Conservation (phyloP, 2,113 vertebrate species). For the Dendropsophus ebraccatus region DNA sequence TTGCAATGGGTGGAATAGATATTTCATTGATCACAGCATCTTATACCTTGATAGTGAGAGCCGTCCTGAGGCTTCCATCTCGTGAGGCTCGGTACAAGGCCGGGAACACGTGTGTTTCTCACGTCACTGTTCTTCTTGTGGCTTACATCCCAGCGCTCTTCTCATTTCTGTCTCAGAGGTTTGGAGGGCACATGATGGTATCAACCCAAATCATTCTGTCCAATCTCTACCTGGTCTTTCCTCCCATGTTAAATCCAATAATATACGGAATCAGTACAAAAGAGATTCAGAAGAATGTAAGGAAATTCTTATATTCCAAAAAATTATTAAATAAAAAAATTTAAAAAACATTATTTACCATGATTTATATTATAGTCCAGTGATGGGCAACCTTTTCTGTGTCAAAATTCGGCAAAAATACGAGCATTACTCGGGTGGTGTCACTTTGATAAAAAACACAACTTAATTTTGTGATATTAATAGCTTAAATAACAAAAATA, state of each 20-base stretch:
- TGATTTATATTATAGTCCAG: too few relatives aligned
- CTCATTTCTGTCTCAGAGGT: slow-evolving; percentile 53
- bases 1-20: slow-evolving; percentile 57
- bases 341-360: too few relatives aligned
- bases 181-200: neutral
- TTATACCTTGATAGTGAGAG: slow-evolving; percentile 61
- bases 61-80: slow-evolving; percentile 59
- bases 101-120: slow-evolving; percentile 64
- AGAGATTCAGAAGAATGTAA: slow-evolving; percentile 27
- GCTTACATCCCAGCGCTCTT: slow-evolving; percentile 56
- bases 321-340: neutral
- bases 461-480: too few relatives aligned
- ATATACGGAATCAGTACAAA: slow-evolving; percentile 49
- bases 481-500: too few relatives aligned
- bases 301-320: neutral
- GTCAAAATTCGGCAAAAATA: too few relatives aligned
- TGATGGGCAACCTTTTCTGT: too few relatives aligned
- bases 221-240: slow-evolving; percentile 50
- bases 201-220: slow-evolving; percentile 34
- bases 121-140: slow-evolving; percentile 62
- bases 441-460: too few relatives aligned
- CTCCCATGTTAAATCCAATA: slow-evolving; percentile 51
- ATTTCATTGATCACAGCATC: slow-evolving; percentile 58
- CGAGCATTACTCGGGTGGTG: too few relatives aligned
- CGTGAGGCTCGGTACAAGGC: slow-evolving; percentile 52